phyloP scores from a whole-genome alignment of 2,113 vertebrate species.

The Ophthalmolycus amberensis region DNA sequence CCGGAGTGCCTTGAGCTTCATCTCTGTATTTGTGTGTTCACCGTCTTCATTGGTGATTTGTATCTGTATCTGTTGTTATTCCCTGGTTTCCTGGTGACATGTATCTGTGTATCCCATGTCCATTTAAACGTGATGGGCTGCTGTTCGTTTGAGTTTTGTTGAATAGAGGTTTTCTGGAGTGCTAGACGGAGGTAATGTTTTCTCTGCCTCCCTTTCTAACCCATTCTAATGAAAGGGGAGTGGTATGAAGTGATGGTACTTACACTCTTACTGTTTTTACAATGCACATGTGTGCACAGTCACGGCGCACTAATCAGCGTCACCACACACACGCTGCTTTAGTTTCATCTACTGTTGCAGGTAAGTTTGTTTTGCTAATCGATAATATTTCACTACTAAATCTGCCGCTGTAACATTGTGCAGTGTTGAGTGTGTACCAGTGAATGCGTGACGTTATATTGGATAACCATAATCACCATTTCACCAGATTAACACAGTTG shows the following conservation, averaged over 20 bases:
- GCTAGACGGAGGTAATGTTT: constrained; percentile 6
- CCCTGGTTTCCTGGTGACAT: constrained; percentile 15
- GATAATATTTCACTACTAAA: background rate
- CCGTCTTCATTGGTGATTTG: constrained; percentile 6
- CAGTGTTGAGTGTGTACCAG: constrained; percentile 11
- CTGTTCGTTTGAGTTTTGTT: constrained; percentile 13
- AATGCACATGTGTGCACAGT: background rate
- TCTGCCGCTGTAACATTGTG: background rate
- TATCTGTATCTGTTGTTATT: background rate
- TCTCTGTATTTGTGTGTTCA: constrained; percentile 25
- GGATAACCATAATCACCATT: background rate
- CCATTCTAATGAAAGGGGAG: constrained; percentile 28
- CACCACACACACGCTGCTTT: constrained; percentile 5
- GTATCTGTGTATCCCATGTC: constrained; percentile 31
- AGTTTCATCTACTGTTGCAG: background rate
- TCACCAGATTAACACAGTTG: constrained; percentile 2
- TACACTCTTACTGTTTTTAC: background rate
- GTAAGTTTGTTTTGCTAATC: background rate
- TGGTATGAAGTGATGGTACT: constrained; percentile 31
- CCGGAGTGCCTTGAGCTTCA: constrained; percentile 19
- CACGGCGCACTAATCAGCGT: background rate
- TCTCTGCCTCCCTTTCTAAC: constrained; percentile 44
- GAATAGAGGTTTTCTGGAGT: background rate
- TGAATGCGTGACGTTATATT: background rate
- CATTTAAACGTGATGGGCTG: constrained; percentile 30